Evolutionary conservation across 2,797 vertebrate genomes (phyloP), one percentile per base, ranked within the genome.

Genomic region (Champsocephalus gunnari): DNA sequence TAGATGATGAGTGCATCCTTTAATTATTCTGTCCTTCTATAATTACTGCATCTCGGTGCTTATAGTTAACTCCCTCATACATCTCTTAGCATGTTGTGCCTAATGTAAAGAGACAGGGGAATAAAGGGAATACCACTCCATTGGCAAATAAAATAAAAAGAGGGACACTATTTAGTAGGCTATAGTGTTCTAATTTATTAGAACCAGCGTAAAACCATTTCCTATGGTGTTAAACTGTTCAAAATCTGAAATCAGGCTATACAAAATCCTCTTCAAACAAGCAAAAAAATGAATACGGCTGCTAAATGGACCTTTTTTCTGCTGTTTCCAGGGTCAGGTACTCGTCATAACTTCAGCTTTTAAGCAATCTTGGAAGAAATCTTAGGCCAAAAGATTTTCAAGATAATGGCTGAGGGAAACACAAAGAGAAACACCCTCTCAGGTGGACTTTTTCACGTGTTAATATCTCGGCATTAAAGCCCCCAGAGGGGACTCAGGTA

Each of bases 11-110:
- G 79, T 32, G 62, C 71, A 61, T 88, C 79, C 74, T 82, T 86
- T 88, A 90, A 88, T 90, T 83, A 89, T 82, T 80, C 81, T 54
- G 61, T 63, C 71, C 78, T 51, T 21, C 75, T 76, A 56, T 82
- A 89, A 90, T 89, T 83, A 89, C 70, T 83, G 66, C 32, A 61
- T 79, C 78, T 58, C 79, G 63, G 64, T 76, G 66, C 50, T 66
- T 69, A 45, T 51, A 60, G 34, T 80, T 80, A 78, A 77, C 71
- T 21, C 51, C 1, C 67, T 64, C 77, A 75, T 83, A 70, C 82
- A 86, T 85, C 85, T 81, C 54, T 11, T 9, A 67, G 78, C 65
- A 34, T 58, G 56, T 79, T 73, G 72, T 4, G 12, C 28, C 53
- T 74, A 64, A 80, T 77, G 71, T 11, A 19, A 54, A 4, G 24